These are phyloP conservation scores for Eretmochelys imbricata DNA, from an alignment of 2,113 vertebrate species.

Conservation along the genomic window DNA sequence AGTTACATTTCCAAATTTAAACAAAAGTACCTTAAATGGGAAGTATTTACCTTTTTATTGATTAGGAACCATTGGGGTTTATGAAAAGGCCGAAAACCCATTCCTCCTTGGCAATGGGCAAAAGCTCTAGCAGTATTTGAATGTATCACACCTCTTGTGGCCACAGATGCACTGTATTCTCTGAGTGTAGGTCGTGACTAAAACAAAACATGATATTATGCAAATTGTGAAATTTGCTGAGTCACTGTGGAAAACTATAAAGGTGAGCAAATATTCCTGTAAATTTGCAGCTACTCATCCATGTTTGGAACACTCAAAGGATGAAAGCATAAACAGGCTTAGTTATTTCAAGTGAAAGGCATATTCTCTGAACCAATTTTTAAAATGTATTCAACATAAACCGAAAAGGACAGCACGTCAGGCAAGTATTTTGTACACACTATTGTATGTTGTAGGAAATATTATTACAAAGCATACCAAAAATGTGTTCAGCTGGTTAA, in stretches of 20 bases:
- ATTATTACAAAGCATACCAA: not conserved
- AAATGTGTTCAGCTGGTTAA: not conserved
- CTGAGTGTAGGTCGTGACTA: slow-evolving; percentile 84
- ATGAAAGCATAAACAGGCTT: not conserved
- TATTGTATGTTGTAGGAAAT: not conserved
- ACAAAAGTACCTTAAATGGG: not conserved
- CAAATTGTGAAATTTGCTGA: not conserved
- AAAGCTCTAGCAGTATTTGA: slow-evolving; percentile 85
- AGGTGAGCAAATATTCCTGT: not conserved
- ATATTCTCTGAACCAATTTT: not conserved
- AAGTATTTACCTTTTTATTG: slow-evolving; percentile 87
- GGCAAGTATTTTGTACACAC: not conserved
- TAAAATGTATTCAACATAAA: not conserved
- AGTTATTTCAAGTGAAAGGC: not conserved
- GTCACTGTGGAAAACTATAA: not conserved
- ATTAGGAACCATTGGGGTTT: slow-evolving; percentile 95
- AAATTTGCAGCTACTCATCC: not conserved
- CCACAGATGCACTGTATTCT: slow-evolving; percentile 88
- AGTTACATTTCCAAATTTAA: not conserved
- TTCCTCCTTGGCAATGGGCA: slow-evolving; percentile 81
- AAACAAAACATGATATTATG: not conserved
- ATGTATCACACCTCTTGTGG: slow-evolving; percentile 93
- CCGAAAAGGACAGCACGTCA: not conserved
- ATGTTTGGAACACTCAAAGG: not conserved
- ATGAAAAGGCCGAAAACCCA: slow-evolving; percentile 92